Evolutionary conservation across 2,113 vertebrate genomes (phyloP), one percentile per base, ranked within the genome.

Genomic region (Corvus hawaiiensis): DNA sequence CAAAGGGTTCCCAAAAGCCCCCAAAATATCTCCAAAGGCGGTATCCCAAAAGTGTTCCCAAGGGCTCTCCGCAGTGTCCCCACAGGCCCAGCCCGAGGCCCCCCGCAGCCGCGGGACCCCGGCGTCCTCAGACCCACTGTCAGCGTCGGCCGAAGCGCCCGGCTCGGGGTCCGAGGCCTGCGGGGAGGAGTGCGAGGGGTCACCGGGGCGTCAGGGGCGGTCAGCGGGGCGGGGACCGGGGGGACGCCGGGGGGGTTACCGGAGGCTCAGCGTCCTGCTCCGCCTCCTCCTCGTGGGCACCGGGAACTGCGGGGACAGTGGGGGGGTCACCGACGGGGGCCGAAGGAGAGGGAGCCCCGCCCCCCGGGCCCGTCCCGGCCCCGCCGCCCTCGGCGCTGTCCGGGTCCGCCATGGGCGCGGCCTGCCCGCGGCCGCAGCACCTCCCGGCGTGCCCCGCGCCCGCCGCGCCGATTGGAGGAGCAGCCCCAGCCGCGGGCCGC

Each of bases 131-230:
- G 59, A 98, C 98, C 86, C 97, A 99, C 99, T 99, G 58, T 99
- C 98, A 17, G 96, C 72, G 68, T 98, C 98, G 92, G 98, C 98
- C 6, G 98, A 97, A 46, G 98, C 97, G 3, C 84, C 19, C 11
- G 98, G 98, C 10, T 98, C 98, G 41, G 89, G 97, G 95, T 98
- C 98, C 5, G 98, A 98, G 52, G 96, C 93, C 97, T 98, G 86
- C 52, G 90, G 89, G 61, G 76, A 55, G 67, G 27, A 63, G 62
- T 17, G 84, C 55, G 33, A 58, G 54, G 22, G 48, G 24, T 84
- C 59, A 84, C 35, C 28, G 44, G 13, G 12, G 4, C 4, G 30
- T 7, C 17, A 17, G 39, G 51, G 33, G 13, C 33, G 39, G 52
- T 19, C n/a, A 33, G 1, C n/a, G 35, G 21, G 79, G 10, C 16